Evolutionary conservation across 2,888 invertebrate species (phyloP).

Genomic region (Drosophila birchii): DNA sequence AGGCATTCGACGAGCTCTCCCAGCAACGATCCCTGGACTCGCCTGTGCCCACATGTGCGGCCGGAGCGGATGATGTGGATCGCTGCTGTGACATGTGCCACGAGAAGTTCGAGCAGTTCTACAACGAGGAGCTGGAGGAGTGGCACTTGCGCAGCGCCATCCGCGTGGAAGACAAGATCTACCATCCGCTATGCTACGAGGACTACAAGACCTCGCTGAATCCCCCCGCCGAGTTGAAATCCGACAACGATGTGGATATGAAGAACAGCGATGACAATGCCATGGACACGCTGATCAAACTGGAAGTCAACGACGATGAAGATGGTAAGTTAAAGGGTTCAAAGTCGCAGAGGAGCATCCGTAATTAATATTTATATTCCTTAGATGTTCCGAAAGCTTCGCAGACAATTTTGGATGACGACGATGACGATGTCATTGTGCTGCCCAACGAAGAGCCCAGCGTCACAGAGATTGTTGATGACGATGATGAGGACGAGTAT

Average conservation of each 20-base stretch:
- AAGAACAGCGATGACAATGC: constrained; percentile 82
- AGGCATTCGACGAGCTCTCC: constrained; percentile 86
- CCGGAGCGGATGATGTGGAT: constrained; percentile 88
- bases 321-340: constrained; percentile 42
- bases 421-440: constrained; percentile 89
- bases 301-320: constrained; percentile 73
- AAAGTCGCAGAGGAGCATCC: too few species aligned
- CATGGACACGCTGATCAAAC: constrained; percentile 80
- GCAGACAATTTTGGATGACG: constrained; percentile 76
- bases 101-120: constrained; percentile 97
- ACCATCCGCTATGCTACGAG: constrained; percentile 95
- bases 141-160: constrained; percentile 97
- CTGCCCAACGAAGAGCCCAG: constrained; percentile 89
- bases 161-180: constrained; percentile 90
- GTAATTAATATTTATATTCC: not conserved
- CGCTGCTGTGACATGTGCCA: constrained; percentile 94
- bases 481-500: constrained; percentile 86
- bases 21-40: constrained; percentile 86
- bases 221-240: constrained; percentile 62
- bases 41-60: constrained; percentile 90
- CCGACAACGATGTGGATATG: constrained; percentile 55
- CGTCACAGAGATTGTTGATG: constrained; percentile 86
- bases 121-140: constrained; percentile 98
- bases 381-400: constrained; percentile 27
- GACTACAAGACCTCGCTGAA: constrained; percentile 88